Evolutionary conservation across 2,888 invertebrate genomes (phyloP).

Genomic region (Tiphia femorata): DNA sequence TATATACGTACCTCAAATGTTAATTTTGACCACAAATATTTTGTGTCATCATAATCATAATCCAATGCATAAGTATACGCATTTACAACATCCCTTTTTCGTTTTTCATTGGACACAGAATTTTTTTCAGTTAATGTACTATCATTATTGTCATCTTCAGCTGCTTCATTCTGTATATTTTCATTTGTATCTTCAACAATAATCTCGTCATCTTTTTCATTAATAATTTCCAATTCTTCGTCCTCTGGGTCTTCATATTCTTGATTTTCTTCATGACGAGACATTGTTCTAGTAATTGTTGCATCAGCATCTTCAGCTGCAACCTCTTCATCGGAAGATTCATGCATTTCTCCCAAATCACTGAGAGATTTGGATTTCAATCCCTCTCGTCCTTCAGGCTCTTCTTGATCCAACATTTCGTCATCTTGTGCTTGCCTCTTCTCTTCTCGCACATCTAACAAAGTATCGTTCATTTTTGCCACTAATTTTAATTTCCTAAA

Average conservation of each 20-base stretch:
- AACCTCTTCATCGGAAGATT: slow-evolving; percentile 79
- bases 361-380: slow-evolving; percentile 2
- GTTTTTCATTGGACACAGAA: slow-evolving; percentile 36
- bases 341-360: slow-evolving; percentile 63
- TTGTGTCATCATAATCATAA: slow-evolving; percentile 82
- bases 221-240: slow-evolving; percentile 66
- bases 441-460: slow-evolving; percentile 69
- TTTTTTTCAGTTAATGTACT: slow-evolving; percentile 50
- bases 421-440: slow-evolving; percentile 58
- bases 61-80: slow-evolving; percentile 70
- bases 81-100: slow-evolving; percentile 65
- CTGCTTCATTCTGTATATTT: slow-evolving; percentile 55
- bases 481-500: slow-evolving; percentile 75
- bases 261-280: slow-evolving; percentile 69
- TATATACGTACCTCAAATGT: slow-evolving; percentile 80
- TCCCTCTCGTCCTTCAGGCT: slow-evolving; percentile 62
- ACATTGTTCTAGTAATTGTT: slow-evolving; percentile 56
- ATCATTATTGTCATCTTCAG: slow-evolving; percentile 68
- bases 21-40: slow-evolving; percentile 88
- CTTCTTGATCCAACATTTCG: slow-evolving; percentile 63
- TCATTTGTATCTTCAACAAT: slow-evolving; percentile 69
- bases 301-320: slow-evolving; percentile 73
- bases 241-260: slow-evolving; percentile 72
- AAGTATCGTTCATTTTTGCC: slow-evolving; percentile 71
- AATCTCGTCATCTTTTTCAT: slow-evolving; percentile 67